Base-by-base conservation (phyloP, 2,888 invertebrate species). In the Ornithoptera alexandrae region DNA sequence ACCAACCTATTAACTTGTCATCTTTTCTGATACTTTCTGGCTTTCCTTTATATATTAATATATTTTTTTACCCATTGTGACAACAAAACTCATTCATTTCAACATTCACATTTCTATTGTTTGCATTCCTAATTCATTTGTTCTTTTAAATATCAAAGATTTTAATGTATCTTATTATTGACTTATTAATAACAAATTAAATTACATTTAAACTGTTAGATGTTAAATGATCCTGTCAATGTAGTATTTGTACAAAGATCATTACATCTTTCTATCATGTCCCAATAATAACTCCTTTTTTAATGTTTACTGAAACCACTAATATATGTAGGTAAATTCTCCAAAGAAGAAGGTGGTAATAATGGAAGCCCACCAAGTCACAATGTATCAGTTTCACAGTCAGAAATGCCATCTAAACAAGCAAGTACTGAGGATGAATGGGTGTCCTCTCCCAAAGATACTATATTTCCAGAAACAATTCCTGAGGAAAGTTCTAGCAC, bases 401-500 rank as follows among this genome's bases (percentile, higher is more conserved):
- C 94, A 0, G 94, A 94, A 65, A 90, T 93, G 73, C 93, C 88
- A 50, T 93, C 85, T 2, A 90, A 91, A 80, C 92, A 90, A 74
- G 86, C 86, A 50, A 89, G 86, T 72, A 91, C 88, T 17, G 95
- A 95, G 68, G 95, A 96, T 73, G 95, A 96, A 93, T 97, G 97
- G 97, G 94, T 97, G 18, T 96, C 97, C 5, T 97, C 97, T 15
- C 97, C 97, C 6, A 97, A 97, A 85, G 97, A 97, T 73, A 97
- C 96, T 20, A 95, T 95, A 70, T 97, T 97, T 82, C 97, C 97
- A 15, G 97, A 97, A 93, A 97, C 97, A 10, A 97, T 97, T 77
- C 97, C 97, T 0, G 97, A 98, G 88, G 97, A 98, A 86, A 97
- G 97, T 81, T 97, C 97, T 5, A 97, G 97, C 78, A 96, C 97